Conservation (phyloP, 1,140 invertebrate genomes). For the Habropoda laboriosa region DNA sequence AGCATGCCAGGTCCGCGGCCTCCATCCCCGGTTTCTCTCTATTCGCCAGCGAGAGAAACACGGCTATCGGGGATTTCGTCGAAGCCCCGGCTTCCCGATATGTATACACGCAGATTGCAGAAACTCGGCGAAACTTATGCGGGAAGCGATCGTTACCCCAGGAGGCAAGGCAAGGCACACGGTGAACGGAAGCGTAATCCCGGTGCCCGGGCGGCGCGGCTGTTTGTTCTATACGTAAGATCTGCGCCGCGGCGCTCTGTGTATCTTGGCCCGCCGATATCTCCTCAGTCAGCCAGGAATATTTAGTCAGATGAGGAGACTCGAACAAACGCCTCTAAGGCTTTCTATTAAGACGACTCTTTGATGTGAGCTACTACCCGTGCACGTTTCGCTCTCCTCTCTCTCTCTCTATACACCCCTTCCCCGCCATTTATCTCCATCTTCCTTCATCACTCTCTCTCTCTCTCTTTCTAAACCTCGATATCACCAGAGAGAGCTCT, state of each 20-base stretch:
- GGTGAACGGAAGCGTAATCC: constrained; percentile 66
- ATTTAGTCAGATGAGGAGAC: constrained; percentile 82
- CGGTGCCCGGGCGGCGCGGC: constrained; percentile 51
- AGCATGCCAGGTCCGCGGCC: constrained; percentile 13
- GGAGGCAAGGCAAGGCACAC: constrained; percentile 60
- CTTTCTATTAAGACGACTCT: constrained; percentile 82
- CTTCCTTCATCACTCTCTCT: not conserved
- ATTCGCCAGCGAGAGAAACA: constrained; percentile 35
- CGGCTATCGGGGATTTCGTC: constrained; percentile 63
- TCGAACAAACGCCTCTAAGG: constrained; percentile 82
- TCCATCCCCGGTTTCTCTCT: not conserved
- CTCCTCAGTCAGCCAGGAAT: constrained; percentile 77
- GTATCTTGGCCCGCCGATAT: constrained; percentile 80
- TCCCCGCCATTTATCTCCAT: not conserved
- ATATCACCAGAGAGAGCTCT: not conserved
- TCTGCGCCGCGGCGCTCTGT: constrained; percentile 70
- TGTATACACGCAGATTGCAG: constrained; percentile 69
- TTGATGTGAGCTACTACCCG: constrained; percentile 81
- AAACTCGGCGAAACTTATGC: constrained; percentile 69
- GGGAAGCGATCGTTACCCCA: constrained; percentile 65
- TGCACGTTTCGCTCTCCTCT: constrained; percentile 73
- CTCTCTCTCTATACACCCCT: constrained; percentile 10
- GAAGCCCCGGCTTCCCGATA: constrained; percentile 60
- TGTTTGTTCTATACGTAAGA: constrained; percentile 80
- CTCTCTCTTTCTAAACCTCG: constrained; percentile 19